Conservation (phyloP, 2,113 vertebrate genomes). For the Serinus canaria region DNA sequence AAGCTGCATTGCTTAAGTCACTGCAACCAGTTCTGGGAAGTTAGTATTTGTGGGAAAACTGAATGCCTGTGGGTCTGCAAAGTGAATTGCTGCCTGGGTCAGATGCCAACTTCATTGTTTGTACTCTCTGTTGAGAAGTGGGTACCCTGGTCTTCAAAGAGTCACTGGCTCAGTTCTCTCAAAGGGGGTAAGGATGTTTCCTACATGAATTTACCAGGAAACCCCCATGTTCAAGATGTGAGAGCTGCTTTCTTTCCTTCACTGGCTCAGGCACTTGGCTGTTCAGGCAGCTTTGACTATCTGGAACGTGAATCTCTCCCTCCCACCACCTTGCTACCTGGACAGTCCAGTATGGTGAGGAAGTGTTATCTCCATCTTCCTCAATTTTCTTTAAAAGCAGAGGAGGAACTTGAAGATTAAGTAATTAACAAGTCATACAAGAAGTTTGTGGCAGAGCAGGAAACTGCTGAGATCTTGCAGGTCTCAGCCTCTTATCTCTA, state of each 20-base stretch:
- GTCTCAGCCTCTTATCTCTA: not conserved
- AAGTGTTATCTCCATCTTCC: not conserved
- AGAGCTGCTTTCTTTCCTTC: not conserved
- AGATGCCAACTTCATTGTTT: not conserved
- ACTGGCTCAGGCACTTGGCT: not conserved
- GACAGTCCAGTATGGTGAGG: not conserved
- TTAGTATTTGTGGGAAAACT: not conserved
- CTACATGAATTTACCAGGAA: not conserved
- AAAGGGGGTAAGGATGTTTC: not conserved
- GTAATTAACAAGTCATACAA: not conserved
- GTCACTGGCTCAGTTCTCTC: not conserved
- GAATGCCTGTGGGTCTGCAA: not conserved
- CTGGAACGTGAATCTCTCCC: not conserved
- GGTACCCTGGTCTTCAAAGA: not conserved
- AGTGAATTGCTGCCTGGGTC: not conserved
- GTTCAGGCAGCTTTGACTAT: not conserved
- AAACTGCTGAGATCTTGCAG: not conserved
- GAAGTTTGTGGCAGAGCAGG: constrained; percentile 15
- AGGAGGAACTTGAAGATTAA: constrained; percentile 15
- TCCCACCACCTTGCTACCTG: not conserved
- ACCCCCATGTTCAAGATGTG: not conserved
- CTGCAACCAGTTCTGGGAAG: not conserved
- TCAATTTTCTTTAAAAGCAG: constrained; percentile 16
- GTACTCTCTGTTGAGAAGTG: not conserved
- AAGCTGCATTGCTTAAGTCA: not conserved